A percentile compares a stretch with the other conserved stretches of the same genome.
Evolutionary conservation across 2,888 invertebrate genomes (phyloP).

Genomic region (Coenonympha glycerion): DNA sequence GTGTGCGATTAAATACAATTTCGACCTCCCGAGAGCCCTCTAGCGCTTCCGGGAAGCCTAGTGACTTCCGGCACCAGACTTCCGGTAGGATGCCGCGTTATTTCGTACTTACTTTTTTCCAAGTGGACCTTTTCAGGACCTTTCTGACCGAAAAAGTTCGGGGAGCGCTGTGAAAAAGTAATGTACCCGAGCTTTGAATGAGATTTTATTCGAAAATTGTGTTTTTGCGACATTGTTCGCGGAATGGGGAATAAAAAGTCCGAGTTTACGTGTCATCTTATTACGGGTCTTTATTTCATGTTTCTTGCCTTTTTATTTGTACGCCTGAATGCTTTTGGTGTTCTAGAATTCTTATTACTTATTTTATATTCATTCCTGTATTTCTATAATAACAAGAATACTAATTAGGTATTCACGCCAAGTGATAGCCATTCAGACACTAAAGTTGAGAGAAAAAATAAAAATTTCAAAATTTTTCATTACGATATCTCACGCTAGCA

Average conservation of each 20-base stretch:
- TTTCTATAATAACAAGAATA: too few relatives aligned
- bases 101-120: slow-evolving; percentile 52
- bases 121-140: slow-evolving; percentile 51
- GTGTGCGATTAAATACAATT: slow-evolving; percentile 68
- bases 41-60: slow-evolving; percentile 69
- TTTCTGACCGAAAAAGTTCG: slow-evolving; percentile 55
- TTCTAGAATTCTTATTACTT: neutral
- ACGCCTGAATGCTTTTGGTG: neutral
- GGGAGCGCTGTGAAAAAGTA: slow-evolving; percentile 44
- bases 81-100: slow-evolving; percentile 66
- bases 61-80: slow-evolving; percentile 64
- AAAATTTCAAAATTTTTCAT: too few relatives aligned
- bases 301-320: slow-evolving; percentile 7
- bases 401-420: too few relatives aligned
- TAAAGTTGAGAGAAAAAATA: too few relatives aligned
- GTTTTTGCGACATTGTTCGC: slow-evolving; percentile 22
- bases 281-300: neutral
- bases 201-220: slow-evolving; percentile 27
- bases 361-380: neutral
- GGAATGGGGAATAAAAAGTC: slow-evolving; percentile 15
- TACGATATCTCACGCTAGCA: too few relatives aligned
- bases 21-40: slow-evolving; percentile 59
- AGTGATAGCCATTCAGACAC: too few relatives aligned
- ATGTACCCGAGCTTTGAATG: slow-evolving; percentile 30
- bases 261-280: slow-evolving; percentile 14